These are phyloP conservation scores for Drosophila anomelani DNA, from an alignment of 2,888 invertebrate genomes.

Conservation along the genomic window DNA sequence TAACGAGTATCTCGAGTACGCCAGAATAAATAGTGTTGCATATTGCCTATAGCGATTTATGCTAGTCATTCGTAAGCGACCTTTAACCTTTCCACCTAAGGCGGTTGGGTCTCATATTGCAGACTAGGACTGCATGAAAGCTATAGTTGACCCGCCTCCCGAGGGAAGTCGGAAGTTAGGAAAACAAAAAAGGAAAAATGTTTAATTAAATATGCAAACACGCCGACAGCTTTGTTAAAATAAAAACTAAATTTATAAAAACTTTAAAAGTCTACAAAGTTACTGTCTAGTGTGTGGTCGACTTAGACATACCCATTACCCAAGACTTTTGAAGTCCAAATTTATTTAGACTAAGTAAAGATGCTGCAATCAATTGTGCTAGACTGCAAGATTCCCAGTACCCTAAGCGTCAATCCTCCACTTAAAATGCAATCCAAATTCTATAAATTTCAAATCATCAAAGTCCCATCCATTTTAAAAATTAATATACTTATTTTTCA, in stretches of 20 bases:
- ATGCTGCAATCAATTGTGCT: too few species aligned
- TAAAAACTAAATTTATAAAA: slow-evolving; percentile 15
- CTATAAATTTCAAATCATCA: too few species aligned
- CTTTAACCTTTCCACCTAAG: not conserved
- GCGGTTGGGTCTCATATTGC: not conserved
- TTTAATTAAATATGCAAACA: slow-evolving; percentile 29
- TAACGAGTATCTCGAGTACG: slow-evolving; percentile 51
- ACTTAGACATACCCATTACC: not conserved
- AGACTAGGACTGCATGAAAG: slow-evolving; percentile 8
- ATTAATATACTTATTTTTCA: too few species aligned
- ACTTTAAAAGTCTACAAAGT: not conserved
- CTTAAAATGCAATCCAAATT: too few species aligned
- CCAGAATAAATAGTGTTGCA: slow-evolving; percentile 65
- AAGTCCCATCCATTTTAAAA: too few species aligned
- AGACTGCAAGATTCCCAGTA: too few species aligned
- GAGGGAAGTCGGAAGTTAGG: slow-evolving; percentile 8
- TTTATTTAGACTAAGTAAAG: too few species aligned
- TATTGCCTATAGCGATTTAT: slow-evolving; percentile 62
- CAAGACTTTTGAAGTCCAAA: not conserved
- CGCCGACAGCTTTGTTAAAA: slow-evolving; percentile 22
- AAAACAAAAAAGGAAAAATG: slow-evolving; percentile 16
- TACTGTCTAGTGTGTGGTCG: not conserved
- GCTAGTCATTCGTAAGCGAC: slow-evolving; percentile 30
- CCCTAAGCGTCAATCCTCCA: too few species aligned
- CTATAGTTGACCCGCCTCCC: slow-evolving; percentile 4